Conservation (phyloP, 2,797 vertebrate genomes). For the Brotula barbata region DNA sequence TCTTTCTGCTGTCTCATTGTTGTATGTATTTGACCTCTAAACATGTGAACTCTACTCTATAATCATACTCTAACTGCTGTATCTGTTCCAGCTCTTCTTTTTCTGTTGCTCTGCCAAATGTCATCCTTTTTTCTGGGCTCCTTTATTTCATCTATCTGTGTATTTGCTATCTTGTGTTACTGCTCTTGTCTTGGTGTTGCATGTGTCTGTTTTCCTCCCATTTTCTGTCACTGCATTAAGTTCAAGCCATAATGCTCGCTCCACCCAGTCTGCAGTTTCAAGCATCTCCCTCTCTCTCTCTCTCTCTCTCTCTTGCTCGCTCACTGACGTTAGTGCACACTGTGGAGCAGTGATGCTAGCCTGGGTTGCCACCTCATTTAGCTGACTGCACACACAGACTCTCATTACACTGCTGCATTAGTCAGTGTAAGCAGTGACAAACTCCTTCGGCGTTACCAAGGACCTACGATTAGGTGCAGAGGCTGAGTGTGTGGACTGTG, state of each 20-base stretch:
- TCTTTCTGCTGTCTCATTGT: background rate
- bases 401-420: conserved; percentile 18
- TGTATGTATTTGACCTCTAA: background rate
- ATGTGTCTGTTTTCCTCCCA: background rate
- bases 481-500: conserved; percentile 27
- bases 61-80: background rate
- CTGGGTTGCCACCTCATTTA: conserved; percentile 51
- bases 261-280: conserved; percentile 68
- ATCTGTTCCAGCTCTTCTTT: background rate
- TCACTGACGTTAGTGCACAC: conserved; percentile 50
- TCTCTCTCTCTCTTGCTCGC: conserved; percentile 5
- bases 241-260: conserved; percentile 38
- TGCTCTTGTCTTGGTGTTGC: background rate
- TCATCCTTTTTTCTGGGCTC: background rate
- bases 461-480: conserved; percentile 18
- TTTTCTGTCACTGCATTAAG: conserved; percentile 54
- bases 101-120: background rate
- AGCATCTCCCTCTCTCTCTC: conserved; percentile 27
- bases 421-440: conserved; percentile 17
- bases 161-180: conserved; percentile 3
- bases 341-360: conserved; percentile 55
- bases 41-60: background rate
- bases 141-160: background rate
- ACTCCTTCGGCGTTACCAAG: conserved; percentile 27
- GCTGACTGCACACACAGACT: conserved; percentile 55